A percentile compares a stretch with the other conserved stretches of the same genome.
phyloP scores from a whole-genome alignment of 2,888 invertebrate genomes.

The Sesia apiformis region DNA sequence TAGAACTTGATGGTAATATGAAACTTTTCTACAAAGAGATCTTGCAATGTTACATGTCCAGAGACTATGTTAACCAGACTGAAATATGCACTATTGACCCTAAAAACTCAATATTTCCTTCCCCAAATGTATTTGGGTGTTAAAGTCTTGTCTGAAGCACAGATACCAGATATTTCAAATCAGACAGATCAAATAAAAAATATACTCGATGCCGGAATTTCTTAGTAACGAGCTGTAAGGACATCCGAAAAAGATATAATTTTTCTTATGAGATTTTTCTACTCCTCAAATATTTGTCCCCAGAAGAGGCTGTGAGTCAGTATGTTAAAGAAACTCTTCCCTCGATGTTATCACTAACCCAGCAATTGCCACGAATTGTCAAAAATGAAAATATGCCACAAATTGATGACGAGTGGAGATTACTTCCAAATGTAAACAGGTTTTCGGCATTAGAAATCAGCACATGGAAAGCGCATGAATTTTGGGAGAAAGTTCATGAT shows the following conservation, averaged over 20 bases:
- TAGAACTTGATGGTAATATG: constrained; percentile 3
- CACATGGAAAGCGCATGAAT: constrained; percentile 6
- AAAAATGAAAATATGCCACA: constrained; percentile 2
- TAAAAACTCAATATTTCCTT: constrained; percentile 4
- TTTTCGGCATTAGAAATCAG: constrained; percentile 5
- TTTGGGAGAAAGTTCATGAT: constrained; percentile 4
- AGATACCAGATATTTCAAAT: constrained; percentile 3
- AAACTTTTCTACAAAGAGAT: constrained; percentile 2
- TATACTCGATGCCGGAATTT: constrained; percentile 3
- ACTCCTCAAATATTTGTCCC: constrained; percentile 6
- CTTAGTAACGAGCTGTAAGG: constrained; percentile 3
- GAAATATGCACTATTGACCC: constrained; percentile 4
- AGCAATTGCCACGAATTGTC: constrained; percentile 5
- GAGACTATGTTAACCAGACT: constrained; percentile 1
- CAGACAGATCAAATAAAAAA: constrained; percentile 1
- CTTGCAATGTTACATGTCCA: constrained; percentile 2
- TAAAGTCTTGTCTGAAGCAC: constrained; percentile 3
- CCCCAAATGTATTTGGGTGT: constrained; percentile 8
- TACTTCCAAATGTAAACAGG: constrained; percentile 6
- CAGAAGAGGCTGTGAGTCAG: constrained; percentile 5
- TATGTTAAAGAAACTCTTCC: constrained; percentile 3
- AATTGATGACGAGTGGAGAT: constrained; percentile 9
- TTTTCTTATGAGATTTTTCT: constrained; percentile 5
- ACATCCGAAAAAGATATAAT: constrained; percentile 7
- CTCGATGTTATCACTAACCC: constrained; percentile 4